These are phyloP conservation scores for Thymelicus lineola DNA, from an alignment of 2,888 invertebrate genomes.

Conservation along the genomic window DNA sequence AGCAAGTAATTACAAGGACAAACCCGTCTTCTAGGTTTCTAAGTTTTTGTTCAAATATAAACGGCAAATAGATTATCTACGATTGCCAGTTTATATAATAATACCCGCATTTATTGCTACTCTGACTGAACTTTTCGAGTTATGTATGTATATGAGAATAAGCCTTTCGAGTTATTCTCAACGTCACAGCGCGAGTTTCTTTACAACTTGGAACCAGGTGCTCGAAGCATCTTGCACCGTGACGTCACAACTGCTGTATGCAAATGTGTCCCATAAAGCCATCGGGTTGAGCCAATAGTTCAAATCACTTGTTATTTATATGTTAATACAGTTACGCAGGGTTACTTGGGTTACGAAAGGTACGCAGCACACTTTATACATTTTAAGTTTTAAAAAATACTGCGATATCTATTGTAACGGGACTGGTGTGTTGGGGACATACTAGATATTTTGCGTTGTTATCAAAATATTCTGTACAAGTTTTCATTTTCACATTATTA, in stretches of 20 bases:
- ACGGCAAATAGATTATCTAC: no score
- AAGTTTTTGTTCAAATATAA: no score
- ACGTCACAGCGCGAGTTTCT: conserved; percentile 2
- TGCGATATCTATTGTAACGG: neutral
- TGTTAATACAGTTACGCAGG: conserved; percentile 66
- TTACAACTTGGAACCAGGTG: conserved; percentile 18
- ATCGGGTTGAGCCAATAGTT: conserved; percentile 73
- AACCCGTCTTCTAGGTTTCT: no score
- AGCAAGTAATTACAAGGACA: no score
- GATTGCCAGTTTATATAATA: no score
- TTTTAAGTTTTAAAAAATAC: neutral
- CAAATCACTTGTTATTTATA: conserved; percentile 80
- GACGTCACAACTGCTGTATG: conserved; percentile 47
- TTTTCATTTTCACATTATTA: no score
- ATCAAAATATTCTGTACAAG: no score
- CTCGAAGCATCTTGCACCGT: neutral
- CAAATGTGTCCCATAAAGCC: conserved; percentile 54
- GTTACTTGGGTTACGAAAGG: conserved; percentile 50
- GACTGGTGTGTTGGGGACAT: no score
- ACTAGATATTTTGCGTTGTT: no score
- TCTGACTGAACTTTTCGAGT: no score
- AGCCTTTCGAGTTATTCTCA: neutral
- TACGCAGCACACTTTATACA: conserved; percentile 11
- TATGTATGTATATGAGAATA: no score
- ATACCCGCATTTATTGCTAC: no score